Conservation (phyloP, 2,888 invertebrate species). For the Pollenia angustigena region DNA sequence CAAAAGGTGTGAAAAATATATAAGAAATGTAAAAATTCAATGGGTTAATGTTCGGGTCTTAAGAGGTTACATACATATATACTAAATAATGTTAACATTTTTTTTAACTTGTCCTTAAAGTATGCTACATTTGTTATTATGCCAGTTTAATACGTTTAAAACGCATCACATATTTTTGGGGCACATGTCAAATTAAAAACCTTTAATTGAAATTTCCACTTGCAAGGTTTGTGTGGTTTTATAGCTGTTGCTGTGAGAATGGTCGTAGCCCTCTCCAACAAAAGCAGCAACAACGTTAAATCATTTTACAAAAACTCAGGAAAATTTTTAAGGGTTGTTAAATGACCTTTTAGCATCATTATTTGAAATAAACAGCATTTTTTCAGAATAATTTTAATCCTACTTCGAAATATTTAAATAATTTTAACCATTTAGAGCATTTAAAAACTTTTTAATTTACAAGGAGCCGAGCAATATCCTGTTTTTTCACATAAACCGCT, state of each 20-base stretch:
- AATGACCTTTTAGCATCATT: slow-evolving; percentile 25
- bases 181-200: slow-evolving; percentile 9
- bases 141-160: not conserved
- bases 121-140: not conserved
- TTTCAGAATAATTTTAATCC: not conserved
- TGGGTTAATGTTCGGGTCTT: no score
- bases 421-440: no score
- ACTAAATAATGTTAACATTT: not conserved
- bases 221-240: slow-evolving; percentile 24
- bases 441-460: no score
- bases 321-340: slow-evolving; percentile 14
- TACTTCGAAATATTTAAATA: not conserved
- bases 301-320: slow-evolving; percentile 6
- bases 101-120: not conserved
- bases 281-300: not conserved
- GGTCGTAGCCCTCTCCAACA: not conserved
- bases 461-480: no score
- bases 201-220: slow-evolving; percentile 41
- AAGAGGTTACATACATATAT: no score
- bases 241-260: not conserved
- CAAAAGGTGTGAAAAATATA: no score
- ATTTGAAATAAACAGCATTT: not conserved
- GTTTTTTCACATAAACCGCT: no score
- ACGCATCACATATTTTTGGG: not conserved
- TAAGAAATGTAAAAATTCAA: no score